Conservation (phyloP, 53 echinoderm and acorn worm species). For the Crossaster papposus region DNA sequence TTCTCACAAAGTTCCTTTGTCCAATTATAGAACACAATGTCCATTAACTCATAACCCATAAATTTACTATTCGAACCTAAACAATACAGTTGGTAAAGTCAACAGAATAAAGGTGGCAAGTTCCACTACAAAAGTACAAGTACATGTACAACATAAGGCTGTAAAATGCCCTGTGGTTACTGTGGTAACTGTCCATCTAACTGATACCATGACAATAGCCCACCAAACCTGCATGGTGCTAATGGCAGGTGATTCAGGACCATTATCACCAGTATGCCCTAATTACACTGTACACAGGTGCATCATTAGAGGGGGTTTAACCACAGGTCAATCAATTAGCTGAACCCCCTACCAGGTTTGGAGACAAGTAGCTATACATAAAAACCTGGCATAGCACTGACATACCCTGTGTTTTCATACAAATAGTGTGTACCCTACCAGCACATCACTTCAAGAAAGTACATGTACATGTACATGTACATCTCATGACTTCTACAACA, state of each 20-base stretch:
- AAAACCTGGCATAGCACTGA: too few species aligned
- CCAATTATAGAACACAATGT: too few species aligned
- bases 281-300: not conserved
- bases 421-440: too few species aligned
- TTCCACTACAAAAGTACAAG: too few species aligned
- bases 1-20: not conserved
- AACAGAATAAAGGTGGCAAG: not conserved
- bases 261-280: not conserved
- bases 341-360: not conserved
- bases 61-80: too few species aligned
- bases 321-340: conserved; percentile 14
- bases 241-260: not conserved
- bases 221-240: not conserved
- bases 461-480: not conserved
- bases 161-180: not conserved
- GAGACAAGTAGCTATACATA: too few species aligned
- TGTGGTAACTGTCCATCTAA: conserved; percentile 4
- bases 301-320: not conserved
- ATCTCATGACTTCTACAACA: not conserved
- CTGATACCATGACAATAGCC: conserved; percentile 12
- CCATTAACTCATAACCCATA: too few species aligned
- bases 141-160: not conserved
- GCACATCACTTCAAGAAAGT: not conserved
- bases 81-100: not conserved
- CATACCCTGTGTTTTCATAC: too few species aligned